These are phyloP conservation scores for Macrophya annulata DNA, from an alignment of 2,888 invertebrate genomes.

Conservation along the genomic window DNA sequence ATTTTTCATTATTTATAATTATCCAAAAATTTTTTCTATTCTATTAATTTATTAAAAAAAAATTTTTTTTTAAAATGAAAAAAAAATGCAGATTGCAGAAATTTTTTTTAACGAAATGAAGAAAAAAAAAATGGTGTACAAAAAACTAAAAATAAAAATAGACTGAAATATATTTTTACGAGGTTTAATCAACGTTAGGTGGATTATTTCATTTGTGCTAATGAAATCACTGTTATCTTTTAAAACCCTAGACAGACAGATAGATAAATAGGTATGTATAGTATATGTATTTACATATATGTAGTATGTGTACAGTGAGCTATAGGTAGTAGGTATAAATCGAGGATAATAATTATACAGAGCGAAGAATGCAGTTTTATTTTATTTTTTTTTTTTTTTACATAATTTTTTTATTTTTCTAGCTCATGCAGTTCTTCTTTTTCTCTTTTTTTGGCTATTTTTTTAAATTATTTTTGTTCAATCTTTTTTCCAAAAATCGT, in stretches of 20 bases:
- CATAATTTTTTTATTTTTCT: background rate
- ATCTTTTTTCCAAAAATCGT: background rate
- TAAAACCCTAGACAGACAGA: conserved; percentile 22
- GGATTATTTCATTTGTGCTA: conserved; percentile 77
- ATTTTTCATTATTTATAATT: too few species aligned
- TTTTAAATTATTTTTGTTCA: too few species aligned
- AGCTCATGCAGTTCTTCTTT: too few species aligned
- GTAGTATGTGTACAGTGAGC: too few species aligned
- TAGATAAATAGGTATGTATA: background rate
- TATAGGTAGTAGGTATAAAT: too few species aligned
- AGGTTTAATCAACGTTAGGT: conserved; percentile 73
- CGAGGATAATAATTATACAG: background rate
- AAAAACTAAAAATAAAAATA: conserved; percentile 57
- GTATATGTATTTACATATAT: background rate
- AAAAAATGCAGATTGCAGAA: too few species aligned
- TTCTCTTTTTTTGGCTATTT: too few species aligned
- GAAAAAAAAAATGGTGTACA: background rate
- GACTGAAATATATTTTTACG: conserved; percentile 75
- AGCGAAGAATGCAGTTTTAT: background rate
- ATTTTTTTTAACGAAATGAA: background rate
- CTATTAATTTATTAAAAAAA: too few species aligned
- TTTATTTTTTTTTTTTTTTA: background rate
- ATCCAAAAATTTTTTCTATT: too few species aligned
- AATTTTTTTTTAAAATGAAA: too few species aligned
- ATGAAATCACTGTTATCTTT: conserved; percentile 78